A percentile compares a stretch with the other conserved stretches of the same genome.
These are phyloP conservation scores for Amniataba percoides DNA, from an alignment of 2,797 vertebrate species.

Conservation along the genomic window DNA sequence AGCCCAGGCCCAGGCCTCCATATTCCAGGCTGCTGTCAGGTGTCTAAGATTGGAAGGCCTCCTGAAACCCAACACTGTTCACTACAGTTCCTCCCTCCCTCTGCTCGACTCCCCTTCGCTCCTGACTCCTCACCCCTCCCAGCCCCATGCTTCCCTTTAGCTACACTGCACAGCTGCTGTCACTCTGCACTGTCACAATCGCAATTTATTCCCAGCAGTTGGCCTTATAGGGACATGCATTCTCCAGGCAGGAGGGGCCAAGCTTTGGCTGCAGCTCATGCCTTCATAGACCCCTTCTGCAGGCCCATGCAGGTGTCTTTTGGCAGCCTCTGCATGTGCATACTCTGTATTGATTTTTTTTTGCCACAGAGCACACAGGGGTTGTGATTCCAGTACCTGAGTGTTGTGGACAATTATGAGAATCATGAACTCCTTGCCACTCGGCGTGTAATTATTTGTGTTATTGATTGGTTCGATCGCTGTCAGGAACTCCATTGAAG, in stretches of 20 bases:
- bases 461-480: slow-evolving; percentile 33
- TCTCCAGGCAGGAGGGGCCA: slow-evolving; percentile 80
- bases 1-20: slow-evolving; percentile 69
- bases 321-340: not conserved
- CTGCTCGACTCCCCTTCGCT: slow-evolving; percentile 49
- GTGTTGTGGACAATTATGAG: slow-evolving; percentile 8
- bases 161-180: slow-evolving; percentile 90
- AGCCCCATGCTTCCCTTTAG: slow-evolving; percentile 71
- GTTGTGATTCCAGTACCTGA: not conserved
- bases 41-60: slow-evolving; percentile 97
- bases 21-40: slow-evolving; percentile 87
- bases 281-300: slow-evolving; percentile 36
- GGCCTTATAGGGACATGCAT: slow-evolving; percentile 95
- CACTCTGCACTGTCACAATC: slow-evolving; percentile 89
- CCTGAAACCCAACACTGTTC: slow-evolving; percentile 90
- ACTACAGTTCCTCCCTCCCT: slow-evolving; percentile 75
- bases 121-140: slow-evolving; percentile 66
- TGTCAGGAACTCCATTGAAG: slow-evolving; percentile 23
- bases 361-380: slow-evolving; percentile 4
- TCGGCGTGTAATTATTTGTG: slow-evolving; percentile 35
- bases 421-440: slow-evolving; percentile 13
- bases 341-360: slow-evolving; percentile 13
- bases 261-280: slow-evolving; percentile 30
- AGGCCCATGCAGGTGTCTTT: slow-evolving; percentile 55
- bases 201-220: slow-evolving; percentile 86